phyloP scores from a whole-genome alignment of 2,113 vertebrate species.

The Otus sunia region DNA sequence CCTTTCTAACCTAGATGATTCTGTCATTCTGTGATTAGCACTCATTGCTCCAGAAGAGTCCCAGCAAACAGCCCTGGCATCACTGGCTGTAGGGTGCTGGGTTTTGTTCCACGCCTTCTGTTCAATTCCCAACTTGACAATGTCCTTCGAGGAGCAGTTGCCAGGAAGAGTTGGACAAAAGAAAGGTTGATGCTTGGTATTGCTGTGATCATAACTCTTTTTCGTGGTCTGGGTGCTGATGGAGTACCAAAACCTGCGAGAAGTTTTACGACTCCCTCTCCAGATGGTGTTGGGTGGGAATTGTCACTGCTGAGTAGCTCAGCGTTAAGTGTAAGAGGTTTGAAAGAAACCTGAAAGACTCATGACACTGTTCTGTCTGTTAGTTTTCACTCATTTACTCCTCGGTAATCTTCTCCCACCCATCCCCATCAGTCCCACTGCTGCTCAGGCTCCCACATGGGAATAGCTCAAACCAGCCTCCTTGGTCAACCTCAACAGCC shows the following conservation, averaged over 20 bases:
- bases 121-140: not conserved
- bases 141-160: not conserved
- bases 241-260: not conserved
- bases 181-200: not conserved
- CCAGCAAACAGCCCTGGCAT: not conserved
- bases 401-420: not conserved
- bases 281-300: not conserved
- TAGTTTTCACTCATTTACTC: not conserved
- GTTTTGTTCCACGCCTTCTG: not conserved
- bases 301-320: not conserved
- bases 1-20: no score
- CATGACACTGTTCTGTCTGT: not conserved
- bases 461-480: not conserved
- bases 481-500: not conserved
- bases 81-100: not conserved
- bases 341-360: not conserved
- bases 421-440: not conserved
- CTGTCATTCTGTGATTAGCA: no score
- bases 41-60: fast-evolving
- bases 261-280: not conserved
- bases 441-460: not conserved
- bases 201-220: not conserved
- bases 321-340: not conserved
- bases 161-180: not conserved
- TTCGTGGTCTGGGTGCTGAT: not conserved